These are phyloP conservation scores for Nomada ruficornis DNA, from an alignment of 2,888 invertebrate species.

Conservation along the genomic window DNA sequence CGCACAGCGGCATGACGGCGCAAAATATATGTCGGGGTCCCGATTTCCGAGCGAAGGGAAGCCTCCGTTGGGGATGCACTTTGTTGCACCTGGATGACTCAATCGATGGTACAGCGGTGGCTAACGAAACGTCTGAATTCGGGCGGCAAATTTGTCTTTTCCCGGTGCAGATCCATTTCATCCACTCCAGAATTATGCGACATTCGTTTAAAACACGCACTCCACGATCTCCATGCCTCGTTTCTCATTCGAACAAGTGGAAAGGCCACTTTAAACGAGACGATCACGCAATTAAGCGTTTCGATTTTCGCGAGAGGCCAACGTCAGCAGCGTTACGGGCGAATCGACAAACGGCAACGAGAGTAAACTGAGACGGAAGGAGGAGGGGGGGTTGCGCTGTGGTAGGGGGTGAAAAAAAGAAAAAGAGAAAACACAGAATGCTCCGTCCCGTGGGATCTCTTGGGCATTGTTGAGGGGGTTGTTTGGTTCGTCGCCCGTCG, in stretches of 20 bases:
- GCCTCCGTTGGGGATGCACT: background rate
- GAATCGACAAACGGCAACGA: slow-evolving; percentile 35
- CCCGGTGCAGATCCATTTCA: background rate
- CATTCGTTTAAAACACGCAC: background rate
- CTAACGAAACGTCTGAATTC: background rate
- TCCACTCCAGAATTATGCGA: background rate
- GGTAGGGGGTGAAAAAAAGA: slow-evolving; percentile 18
- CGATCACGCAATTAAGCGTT: slow-evolving; percentile 45
- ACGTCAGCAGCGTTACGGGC: slow-evolving; percentile 34
- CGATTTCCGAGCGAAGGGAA: slow-evolving; percentile 7
- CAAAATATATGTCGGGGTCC: slow-evolving; percentile 29
- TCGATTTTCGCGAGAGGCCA: slow-evolving; percentile 42
- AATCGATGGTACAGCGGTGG: background rate
- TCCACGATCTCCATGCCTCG: too few species aligned
- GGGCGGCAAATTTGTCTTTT: too few species aligned
- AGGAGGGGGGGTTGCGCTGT: background rate
- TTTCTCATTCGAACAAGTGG: slow-evolving; percentile 2
- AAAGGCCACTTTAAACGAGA: slow-evolving; percentile 35
- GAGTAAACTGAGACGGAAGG: slow-evolving; percentile 28
- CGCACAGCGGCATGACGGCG: slow-evolving; percentile 14
- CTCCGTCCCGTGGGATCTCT: slow-evolving; percentile 76
- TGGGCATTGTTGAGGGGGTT: slow-evolving; percentile 77
- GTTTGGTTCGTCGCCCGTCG: slow-evolving; percentile 77
- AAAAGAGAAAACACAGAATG: slow-evolving; percentile 54
- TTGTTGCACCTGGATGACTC: slow-evolving; percentile 24